Evolutionary conservation across 2,888 invertebrate genomes (phyloP).

Genomic region (Hyposoter dolosus): DNA sequence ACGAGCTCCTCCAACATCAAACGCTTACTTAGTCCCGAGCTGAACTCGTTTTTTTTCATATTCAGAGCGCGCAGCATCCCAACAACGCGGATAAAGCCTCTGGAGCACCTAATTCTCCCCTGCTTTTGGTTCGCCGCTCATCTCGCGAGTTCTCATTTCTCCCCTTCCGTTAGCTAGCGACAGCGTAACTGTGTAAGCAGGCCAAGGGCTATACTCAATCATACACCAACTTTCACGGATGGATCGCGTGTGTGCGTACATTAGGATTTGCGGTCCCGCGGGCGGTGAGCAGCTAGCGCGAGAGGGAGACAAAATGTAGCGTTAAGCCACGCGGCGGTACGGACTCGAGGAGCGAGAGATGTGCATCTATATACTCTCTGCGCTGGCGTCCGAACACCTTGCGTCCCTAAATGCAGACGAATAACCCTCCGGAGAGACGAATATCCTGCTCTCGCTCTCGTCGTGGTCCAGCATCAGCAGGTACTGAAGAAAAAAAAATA

Average conservation of each 20-base stretch:
- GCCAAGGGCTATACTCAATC: conserved; percentile 74
- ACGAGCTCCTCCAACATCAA: not conserved
- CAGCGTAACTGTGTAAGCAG: conserved; percentile 73
- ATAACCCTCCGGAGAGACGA: conserved; percentile 51
- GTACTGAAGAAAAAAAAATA: not conserved
- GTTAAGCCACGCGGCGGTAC: conserved; percentile 11
- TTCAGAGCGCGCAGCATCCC: conserved; percentile 17
- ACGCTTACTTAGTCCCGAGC: not conserved
- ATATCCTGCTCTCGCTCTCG: conserved; percentile 40
- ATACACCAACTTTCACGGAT: conserved; percentile 69
- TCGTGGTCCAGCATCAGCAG: not conserved
- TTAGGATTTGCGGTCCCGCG: conserved; percentile 63
- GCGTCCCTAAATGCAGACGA: conserved; percentile 70
- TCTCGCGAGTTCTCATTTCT: conserved; percentile 47
- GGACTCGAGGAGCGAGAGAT: conserved; percentile 45
- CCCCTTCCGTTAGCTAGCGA: conserved; percentile 65
- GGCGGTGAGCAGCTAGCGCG: conserved; percentile 33
- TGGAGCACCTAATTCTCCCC: conserved; percentile 58
- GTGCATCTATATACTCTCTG: conserved; percentile 49
- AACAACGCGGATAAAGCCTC: conserved; percentile 4
- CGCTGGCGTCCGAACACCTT: conserved; percentile 71
- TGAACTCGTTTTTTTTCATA: not conserved
- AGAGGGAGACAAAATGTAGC: conserved; percentile 33
- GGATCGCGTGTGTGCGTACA: conserved; percentile 69
- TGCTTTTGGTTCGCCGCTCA: conserved; percentile 1